Base-by-base conservation (phyloP, 2,797 vertebrate species). In the Coregonus ussuriensis region DNA sequence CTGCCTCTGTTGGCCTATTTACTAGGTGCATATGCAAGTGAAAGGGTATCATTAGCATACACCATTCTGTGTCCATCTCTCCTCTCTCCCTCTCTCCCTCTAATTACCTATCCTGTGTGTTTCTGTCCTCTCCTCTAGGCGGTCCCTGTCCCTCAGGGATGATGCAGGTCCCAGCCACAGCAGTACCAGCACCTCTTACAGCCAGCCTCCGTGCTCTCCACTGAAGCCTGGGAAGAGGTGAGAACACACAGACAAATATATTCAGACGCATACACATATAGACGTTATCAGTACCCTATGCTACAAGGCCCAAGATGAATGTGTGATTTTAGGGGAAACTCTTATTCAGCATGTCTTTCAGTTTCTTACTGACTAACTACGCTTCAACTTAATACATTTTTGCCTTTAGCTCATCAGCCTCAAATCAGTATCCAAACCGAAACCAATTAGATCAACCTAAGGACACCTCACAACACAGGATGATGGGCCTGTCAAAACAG, bases 81-180 rank as follows among this genome's bases (percentile, higher is more conserved):
- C 6, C 62, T 21, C 7, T 56, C 13, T n/a, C 6, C 5, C 3
- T 35, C 3, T 35, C 53, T 18, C 54, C 25, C 37, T 29, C 51
- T 52, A 74, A 6, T 33, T 14, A 41, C 74, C 29, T 41, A 37
- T 70, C 9, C n/a, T 37, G 13, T 47, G 6, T n/a, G 29, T 37
- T 56, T 16, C 33, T 21, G 54, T 21, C 31, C 54, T 62, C 54
- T 73, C 54, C 7, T 73, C 9, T 62, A 73, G 72, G 72, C 53
- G 62, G 72, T 35, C 53, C 18, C 53, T 59, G 6, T 73, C 72
- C 53, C 72, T 73, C 33, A 37, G 15, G 18, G 72, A 62, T 41
- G 33, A 73, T 62, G 31, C 33, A 2, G 72, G 54, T 13, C 33
- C 31, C 9, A 59, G 71, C 15, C 41, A 25, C 11, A n/a, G 53